phyloP scores from a whole-genome alignment of 2,888 invertebrate species.

The Zootermopsis nevadensis region DNA sequence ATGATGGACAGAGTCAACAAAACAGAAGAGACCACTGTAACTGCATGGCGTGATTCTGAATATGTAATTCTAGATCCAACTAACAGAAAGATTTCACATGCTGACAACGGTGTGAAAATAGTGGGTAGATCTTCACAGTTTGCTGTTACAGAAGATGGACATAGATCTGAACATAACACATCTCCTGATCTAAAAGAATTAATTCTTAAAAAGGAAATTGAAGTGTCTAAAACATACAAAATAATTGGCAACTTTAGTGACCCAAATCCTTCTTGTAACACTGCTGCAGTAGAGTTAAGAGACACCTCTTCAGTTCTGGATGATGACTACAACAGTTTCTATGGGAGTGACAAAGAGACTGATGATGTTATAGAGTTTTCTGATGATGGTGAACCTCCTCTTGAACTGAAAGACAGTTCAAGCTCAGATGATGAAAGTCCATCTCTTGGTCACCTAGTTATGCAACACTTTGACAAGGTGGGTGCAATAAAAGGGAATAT shows the following conservation, averaged over 20 bases:
- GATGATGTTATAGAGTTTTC: slow-evolving; percentile 72
- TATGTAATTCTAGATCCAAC: neutral
- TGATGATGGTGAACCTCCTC: slow-evolving; percentile 69
- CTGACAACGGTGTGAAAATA: slow-evolving; percentile 17
- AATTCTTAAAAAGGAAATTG: slow-evolving; percentile 57
- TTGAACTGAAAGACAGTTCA: slow-evolving; percentile 59
- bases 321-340: slow-evolving; percentile 69
- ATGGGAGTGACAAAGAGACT: slow-evolving; percentile 71
- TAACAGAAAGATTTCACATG: slow-evolving; percentile 4
- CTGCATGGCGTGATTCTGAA: slow-evolving; percentile 57
- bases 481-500: slow-evolving; percentile 33
- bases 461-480: slow-evolving; percentile 51
- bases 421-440: slow-evolving; percentile 62
- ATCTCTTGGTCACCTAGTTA: slow-evolving; percentile 47
- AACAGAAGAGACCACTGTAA: slow-evolving; percentile 56
- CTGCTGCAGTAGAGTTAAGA: slow-evolving; percentile 39
- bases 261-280: slow-evolving; percentile 46
- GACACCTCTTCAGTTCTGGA: slow-evolving; percentile 54
- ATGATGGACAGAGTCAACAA: slow-evolving; percentile 57
- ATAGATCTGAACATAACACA: slow-evolving; percentile 19
- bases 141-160: slow-evolving; percentile 13
- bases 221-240: slow-evolving; percentile 57
- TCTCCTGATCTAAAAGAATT: slow-evolving; percentile 53
- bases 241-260: slow-evolving; percentile 56
- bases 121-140: slow-evolving; percentile 23